Evolutionary conservation across 2,888 invertebrate genomes (phyloP).

Genomic region (Eupithecia centaureata): DNA sequence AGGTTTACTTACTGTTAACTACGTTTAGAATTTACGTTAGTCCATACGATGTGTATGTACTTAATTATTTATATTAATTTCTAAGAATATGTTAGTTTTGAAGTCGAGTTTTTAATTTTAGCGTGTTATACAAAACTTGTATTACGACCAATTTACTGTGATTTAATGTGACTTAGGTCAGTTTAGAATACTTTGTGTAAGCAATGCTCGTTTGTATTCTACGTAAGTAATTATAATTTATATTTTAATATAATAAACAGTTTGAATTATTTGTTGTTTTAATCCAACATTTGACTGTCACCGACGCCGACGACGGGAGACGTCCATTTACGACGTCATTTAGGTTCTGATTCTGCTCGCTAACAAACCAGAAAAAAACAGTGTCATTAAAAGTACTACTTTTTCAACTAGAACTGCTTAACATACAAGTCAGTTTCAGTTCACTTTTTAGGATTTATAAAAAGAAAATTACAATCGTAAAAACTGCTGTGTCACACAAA

Average conservation of each 20-base stretch:
- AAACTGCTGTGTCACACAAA: no score
- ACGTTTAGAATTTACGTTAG: constrained; percentile 12
- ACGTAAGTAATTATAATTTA: constrained; percentile 35
- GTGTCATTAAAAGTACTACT: no score
- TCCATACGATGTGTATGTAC: constrained; percentile 34
- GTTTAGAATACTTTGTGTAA: constrained; percentile 60
- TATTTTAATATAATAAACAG: constrained; percentile 39
- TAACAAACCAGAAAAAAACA: no score
- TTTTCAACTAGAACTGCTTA: no score
- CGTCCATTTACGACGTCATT: no score
- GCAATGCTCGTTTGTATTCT: constrained; percentile 53
- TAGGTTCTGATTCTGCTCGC: no score
- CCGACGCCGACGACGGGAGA: no score
- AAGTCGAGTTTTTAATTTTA: constrained; percentile 40
- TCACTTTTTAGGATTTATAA: no score
- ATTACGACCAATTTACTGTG: constrained; percentile 63
- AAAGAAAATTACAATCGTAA: no score
- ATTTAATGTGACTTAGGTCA: constrained; percentile 65
- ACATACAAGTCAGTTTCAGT: no score
- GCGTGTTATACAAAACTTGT: constrained; percentile 35
- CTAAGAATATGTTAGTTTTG: constrained; percentile 38
- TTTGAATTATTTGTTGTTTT: constrained; percentile 29
- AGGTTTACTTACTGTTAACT: constrained; percentile 15
- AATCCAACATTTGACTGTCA: background rate
- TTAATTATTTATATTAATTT: constrained; percentile 41